A percentile compares a stretch with the other conserved stretches of the same genome.
phyloP scores from a whole-genome alignment of 2,113 vertebrate genomes.

The Rafetus swinhoei region DNA sequence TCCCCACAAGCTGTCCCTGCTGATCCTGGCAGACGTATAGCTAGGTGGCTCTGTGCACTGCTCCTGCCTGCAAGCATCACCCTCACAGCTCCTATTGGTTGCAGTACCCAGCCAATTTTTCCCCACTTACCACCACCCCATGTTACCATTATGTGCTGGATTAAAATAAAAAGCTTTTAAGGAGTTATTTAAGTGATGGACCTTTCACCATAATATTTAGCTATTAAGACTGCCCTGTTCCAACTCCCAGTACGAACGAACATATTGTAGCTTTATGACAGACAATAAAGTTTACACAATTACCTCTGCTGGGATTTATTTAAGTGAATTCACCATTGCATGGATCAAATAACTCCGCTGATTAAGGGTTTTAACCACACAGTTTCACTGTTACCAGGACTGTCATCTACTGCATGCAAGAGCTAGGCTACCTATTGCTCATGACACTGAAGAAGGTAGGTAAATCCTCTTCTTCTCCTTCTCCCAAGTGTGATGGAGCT shows the following conservation, averaged over 20 bases:
- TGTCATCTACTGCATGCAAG: conserved; percentile 6
- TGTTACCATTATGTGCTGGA: too few relatives aligned
- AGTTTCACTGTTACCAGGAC: background rate
- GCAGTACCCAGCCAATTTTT: too few relatives aligned
- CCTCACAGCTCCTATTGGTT: too few relatives aligned
- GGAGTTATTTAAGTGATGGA: background rate
- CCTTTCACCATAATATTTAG: background rate
- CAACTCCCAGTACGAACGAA: background rate
- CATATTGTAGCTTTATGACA: background rate
- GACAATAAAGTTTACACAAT: background rate
- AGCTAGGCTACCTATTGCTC: conserved; percentile 91
- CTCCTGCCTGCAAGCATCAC: too few relatives aligned
- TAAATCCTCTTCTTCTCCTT: conserved; percentile 68
- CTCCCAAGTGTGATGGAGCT: conserved; percentile 36
- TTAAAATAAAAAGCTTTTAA: too few relatives aligned
- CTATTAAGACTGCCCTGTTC: background rate
- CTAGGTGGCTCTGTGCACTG: too few relatives aligned
- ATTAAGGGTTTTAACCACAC: conserved; percentile 11
- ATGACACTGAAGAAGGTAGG: conserved; percentile 97
- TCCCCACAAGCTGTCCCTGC: too few relatives aligned
- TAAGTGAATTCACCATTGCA: background rate
- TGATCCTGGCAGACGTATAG: too few relatives aligned
- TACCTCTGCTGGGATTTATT: too few relatives aligned
- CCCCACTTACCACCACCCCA: too few relatives aligned
- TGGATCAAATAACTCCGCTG: conserved; percentile 3